Evolutionary conservation across 2,888 invertebrate genomes (phyloP).

Genomic region (Drosophila stalkeri): DNA sequence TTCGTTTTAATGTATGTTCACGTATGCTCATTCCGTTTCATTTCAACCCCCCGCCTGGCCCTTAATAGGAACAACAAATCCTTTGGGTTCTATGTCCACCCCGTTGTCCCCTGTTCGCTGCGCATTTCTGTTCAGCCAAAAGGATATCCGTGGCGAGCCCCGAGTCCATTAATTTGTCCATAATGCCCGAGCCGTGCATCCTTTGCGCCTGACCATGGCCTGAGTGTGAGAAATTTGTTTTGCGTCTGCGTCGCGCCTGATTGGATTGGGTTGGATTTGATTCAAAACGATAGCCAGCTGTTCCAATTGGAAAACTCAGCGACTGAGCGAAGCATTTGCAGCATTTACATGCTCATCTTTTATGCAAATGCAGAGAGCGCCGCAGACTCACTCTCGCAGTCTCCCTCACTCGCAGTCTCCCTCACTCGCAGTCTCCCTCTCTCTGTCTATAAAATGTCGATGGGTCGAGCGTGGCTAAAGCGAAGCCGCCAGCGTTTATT

Average conservation of each 20-base stretch:
- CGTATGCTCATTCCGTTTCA: not conserved
- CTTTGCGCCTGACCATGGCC: slow-evolving; percentile 48
- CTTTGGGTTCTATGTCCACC: slow-evolving; percentile 32
- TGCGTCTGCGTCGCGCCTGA: slow-evolving; percentile 30
- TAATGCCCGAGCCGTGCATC: slow-evolving; percentile 57
- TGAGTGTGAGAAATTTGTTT: slow-evolving; percentile 34
- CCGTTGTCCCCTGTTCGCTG: slow-evolving; percentile 13
- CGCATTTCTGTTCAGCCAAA: slow-evolving; percentile 38
- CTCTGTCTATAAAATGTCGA: slow-evolving; percentile 11
- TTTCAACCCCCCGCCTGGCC: slow-evolving; percentile 58
- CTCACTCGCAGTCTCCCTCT: not conserved
- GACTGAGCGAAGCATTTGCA: slow-evolving; percentile 4
- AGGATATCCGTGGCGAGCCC: slow-evolving; percentile 42
- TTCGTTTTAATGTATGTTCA: not conserved
- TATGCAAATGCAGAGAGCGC: slow-evolving; percentile 63
- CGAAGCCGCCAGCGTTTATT: slow-evolving; percentile 44
- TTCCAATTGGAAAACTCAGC: slow-evolving; percentile 52
- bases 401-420: not conserved
- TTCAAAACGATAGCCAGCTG: slow-evolving; percentile 27
- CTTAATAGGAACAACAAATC: slow-evolving; percentile 57
- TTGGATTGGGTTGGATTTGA: slow-evolving; percentile 25
- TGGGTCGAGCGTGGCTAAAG: slow-evolving; percentile 37
- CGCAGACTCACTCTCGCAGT: not conserved
- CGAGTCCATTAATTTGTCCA: slow-evolving; percentile 72
- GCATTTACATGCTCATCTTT: slow-evolving; percentile 76